Conservation (phyloP, 2,113 vertebrate species). For the Tenrec ecaudatus region DNA sequence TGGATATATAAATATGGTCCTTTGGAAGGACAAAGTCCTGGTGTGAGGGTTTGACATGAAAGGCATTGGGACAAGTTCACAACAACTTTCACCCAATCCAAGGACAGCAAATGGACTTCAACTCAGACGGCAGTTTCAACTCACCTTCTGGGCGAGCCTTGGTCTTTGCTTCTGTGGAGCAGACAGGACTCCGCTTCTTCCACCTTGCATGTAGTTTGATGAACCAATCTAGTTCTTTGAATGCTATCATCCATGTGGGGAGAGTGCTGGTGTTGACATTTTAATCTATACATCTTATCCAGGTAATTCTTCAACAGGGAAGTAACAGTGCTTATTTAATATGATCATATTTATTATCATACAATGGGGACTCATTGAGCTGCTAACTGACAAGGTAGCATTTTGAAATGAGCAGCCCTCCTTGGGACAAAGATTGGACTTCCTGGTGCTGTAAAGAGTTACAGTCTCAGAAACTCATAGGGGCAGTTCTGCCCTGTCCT, state of each 20-base stretch:
- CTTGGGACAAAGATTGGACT: too few species aligned
- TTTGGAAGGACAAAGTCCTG: not conserved
- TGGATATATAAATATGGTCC: too few species aligned
- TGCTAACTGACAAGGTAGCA: too few species aligned
- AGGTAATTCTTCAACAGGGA: not conserved
- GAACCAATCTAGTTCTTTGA: not conserved
- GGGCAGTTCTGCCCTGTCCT: too few species aligned
- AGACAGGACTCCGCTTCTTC: not conserved
- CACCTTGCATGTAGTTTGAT: not conserved
- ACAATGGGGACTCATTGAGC: too few species aligned
- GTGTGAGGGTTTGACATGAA: not conserved
- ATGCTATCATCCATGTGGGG: rapidly evolving
- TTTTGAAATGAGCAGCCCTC: too few species aligned
- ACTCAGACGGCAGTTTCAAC: not conserved
- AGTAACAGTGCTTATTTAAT: not conserved
- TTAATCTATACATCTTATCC: too few species aligned
- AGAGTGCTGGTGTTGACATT: not conserved
- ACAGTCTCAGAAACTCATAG: too few species aligned
- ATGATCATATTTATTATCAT: not conserved
- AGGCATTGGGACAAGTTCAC: not conserved
- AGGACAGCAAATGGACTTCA: not conserved
- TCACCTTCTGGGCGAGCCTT: too few species aligned
- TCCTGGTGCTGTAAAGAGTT: too few species aligned
- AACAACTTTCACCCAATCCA: not conserved
- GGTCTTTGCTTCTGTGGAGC: too few species aligned